Percentiles rank a stretch among this genome's conserved stretches.
These are phyloP conservation scores for Stigmatopora argus DNA, from an alignment of 2,113 vertebrate species.

Conservation along the genomic window DNA sequence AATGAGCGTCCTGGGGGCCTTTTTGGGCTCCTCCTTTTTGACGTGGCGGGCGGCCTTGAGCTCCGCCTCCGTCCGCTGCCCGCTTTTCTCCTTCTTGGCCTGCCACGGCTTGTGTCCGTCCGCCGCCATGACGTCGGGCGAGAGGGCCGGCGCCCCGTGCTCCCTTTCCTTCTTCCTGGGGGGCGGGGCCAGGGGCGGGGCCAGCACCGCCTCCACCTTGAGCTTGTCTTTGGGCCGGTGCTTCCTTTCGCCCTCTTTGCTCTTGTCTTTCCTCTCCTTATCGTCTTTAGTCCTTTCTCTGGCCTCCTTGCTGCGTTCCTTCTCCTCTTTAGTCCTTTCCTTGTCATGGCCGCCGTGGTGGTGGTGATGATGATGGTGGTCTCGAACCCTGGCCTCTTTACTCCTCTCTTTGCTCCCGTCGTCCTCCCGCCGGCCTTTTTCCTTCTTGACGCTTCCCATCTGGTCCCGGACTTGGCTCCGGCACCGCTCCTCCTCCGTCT, in stretches of 20 bases:
- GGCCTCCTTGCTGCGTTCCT: neutral
- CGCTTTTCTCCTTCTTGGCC: slow-evolving; percentile 68
- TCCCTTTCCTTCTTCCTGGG: slow-evolving; percentile 50
- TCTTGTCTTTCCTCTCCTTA: slow-evolving; percentile 52
- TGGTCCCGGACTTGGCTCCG: slow-evolving; percentile 24
- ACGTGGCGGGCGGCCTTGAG: slow-evolving; percentile 6
- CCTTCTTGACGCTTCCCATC: slow-evolving; percentile 26
- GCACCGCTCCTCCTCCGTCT: neutral
- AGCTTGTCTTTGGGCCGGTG: slow-evolving; percentile 42
- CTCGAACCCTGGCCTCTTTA: neutral
- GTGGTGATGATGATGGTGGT: too few species aligned
- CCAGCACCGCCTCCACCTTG: neutral
- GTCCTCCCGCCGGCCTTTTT: slow-evolving; percentile 42
- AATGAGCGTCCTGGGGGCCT: slow-evolving; percentile 58
- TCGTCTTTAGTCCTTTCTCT: slow-evolving; percentile 10
- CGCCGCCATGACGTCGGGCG: slow-evolving; percentile 34
- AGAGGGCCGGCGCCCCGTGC: slow-evolving; percentile 37
- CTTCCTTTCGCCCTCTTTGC: slow-evolving; percentile 45
- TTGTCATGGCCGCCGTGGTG: neutral
- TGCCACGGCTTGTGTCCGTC: slow-evolving; percentile 62
- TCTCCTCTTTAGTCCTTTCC: neutral
- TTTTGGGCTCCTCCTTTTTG: slow-evolving; percentile 61
- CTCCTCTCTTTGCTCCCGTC: neutral
- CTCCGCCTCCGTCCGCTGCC: slow-evolving; percentile 56
- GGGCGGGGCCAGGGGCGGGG: too few species aligned